Conservation (phyloP, 2,113 vertebrate species). For the Ictidomys tridecemlineatus region DNA sequence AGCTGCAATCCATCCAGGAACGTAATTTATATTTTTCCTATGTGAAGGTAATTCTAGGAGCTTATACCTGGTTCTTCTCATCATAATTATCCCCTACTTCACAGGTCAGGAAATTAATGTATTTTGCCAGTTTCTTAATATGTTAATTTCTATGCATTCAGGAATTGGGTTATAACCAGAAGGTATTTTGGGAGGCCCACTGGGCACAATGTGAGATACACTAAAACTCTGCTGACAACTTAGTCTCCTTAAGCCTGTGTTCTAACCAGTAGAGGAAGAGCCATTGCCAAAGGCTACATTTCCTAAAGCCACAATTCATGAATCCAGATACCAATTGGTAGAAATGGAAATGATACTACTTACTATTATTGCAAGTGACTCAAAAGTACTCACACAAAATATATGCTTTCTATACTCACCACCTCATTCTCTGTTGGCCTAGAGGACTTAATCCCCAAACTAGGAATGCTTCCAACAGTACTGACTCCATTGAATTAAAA, state of each 20-base stretch:
- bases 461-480: too few species aligned
- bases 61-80: not conserved
- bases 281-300: not conserved
- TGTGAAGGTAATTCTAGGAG: not conserved
- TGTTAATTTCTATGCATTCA: not conserved
- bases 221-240: not conserved
- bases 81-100: not conserved
- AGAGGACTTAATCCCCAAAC: not conserved
- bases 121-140: not conserved
- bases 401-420: not conserved
- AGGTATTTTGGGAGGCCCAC: not conserved
- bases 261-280: not conserved
- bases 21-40: not conserved
- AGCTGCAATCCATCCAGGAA: not conserved
- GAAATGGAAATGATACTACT: not conserved
- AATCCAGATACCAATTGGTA: too few species aligned
- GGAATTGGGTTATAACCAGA: not conserved
- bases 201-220: not conserved
- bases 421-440: not conserved
- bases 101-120: not conserved
- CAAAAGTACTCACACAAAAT: not conserved
- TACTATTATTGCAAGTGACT: not conserved
- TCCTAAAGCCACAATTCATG: not conserved
- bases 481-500: not conserved
- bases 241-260: too few species aligned